Conservation (phyloP, 2,113 vertebrate genomes). For the Numida meleagris region DNA sequence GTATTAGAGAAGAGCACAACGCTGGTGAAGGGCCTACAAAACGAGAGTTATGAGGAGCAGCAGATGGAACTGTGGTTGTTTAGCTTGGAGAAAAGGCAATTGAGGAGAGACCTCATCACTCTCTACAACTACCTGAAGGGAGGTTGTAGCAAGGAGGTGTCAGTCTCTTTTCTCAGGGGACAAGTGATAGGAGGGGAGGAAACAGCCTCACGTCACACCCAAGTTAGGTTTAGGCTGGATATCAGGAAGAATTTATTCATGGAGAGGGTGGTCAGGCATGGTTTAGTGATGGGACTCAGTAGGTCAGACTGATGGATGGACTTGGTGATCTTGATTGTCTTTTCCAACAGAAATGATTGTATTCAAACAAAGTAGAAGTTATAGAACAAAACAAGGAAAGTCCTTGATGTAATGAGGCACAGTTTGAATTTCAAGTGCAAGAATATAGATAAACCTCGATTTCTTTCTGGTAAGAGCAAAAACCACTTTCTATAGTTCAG, state of each 20-base stretch:
- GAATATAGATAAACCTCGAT: fast-evolving
- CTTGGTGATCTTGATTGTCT: neutral
- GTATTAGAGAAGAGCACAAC: neutral
- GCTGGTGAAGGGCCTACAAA: neutral
- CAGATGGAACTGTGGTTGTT: neutral
- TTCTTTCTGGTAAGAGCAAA: neutral
- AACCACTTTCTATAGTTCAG: neutral
- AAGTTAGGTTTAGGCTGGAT: neutral
- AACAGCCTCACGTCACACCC: neutral
- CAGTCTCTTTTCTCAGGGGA: neutral
- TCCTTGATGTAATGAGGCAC: neutral
- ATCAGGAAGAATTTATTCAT: neutral
- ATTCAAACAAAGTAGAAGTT: neutral
- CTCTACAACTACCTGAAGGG: neutral
- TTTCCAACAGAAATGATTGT: neutral
- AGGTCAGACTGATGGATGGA: neutral
- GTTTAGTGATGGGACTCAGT: neutral
- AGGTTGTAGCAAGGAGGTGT: neutral
- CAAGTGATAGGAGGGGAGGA: neutral
- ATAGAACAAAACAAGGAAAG: neutral
- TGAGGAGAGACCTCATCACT: neutral
- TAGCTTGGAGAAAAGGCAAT: neutral
- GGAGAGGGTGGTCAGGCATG: neutral
- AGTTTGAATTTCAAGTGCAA: neutral
- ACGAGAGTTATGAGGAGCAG: neutral